These are phyloP conservation scores for Corydoras sp. DNA, from an alignment of 2,113 vertebrate genomes.

Conservation along the genomic window DNA sequence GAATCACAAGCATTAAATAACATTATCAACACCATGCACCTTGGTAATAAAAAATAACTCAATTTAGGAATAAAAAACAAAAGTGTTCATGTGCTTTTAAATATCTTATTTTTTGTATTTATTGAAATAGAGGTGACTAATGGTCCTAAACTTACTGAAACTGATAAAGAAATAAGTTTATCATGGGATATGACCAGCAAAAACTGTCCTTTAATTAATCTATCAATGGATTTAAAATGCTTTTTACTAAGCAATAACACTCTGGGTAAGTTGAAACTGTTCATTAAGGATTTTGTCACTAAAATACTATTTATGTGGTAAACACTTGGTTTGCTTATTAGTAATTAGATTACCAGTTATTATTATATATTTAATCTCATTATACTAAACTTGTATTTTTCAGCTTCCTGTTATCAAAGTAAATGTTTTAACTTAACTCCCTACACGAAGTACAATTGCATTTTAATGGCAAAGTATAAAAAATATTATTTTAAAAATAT, in stretches of 20 bases:
- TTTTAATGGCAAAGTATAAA: conserved; percentile 3
- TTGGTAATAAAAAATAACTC: background rate
- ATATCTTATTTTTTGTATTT: background rate
- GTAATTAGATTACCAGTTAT: background rate
- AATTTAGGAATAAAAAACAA: background rate
- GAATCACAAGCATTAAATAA: no score
- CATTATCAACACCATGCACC: no score
- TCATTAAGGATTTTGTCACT: no score
- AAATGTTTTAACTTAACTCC: rapidly evolving
- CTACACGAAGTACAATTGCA: rapidly evolving
- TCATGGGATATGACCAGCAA: background rate
- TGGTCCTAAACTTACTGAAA: rapidly evolving
- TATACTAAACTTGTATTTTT: no score
- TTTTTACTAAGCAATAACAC: background rate
- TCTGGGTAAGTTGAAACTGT: background rate
- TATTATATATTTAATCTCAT: no score
- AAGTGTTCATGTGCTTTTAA: background rate
- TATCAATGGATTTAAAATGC: no score
- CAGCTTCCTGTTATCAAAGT: no score
- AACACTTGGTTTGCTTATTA: background rate
- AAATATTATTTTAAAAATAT: rapidly evolving
- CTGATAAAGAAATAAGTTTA: background rate
- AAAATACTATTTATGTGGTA: background rate
- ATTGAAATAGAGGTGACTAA: background rate
- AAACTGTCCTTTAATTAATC: background rate